Evolutionary conservation across 2,888 invertebrate species (phyloP).

Genomic region (Scelioninae gen. 2): DNA sequence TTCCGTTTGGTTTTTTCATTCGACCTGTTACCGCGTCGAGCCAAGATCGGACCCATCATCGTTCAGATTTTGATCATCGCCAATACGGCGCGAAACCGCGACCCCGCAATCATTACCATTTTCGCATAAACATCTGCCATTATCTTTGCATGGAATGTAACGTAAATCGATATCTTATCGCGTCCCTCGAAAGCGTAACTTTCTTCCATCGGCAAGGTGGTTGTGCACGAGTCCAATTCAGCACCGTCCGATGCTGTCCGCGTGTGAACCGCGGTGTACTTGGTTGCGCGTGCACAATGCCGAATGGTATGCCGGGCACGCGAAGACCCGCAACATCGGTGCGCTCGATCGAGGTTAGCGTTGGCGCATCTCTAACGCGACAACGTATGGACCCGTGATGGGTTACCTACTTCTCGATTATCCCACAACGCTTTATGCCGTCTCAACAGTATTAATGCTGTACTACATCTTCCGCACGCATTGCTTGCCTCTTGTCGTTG

Average conservation of each 20-base stretch:
- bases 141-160: conserved; percentile 24
- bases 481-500: conserved; percentile 61
- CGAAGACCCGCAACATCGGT: conserved; percentile 55
- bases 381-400: conserved; percentile 63
- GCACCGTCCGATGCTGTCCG: conserved; percentile 26
- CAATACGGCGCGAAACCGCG: too few species aligned
- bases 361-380: conserved; percentile 70
- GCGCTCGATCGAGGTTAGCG: conserved; percentile 70
- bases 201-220: conserved; percentile 31
- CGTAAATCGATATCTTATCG: conserved; percentile 32
- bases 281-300: conserved; percentile 14
- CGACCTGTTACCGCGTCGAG: conserved; percentile 7
- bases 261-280: conserved; percentile 53
- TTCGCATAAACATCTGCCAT: conserved; percentile 7
- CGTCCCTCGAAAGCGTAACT: conserved; percentile 29
- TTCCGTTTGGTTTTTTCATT: conserved; percentile 9
- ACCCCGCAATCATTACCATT: conserved; percentile 24
- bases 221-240: conserved; percentile 17
- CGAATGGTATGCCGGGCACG: conserved; percentile 49
- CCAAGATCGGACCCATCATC: too few species aligned
- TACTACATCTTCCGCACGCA: conserved; percentile 68
- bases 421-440: conserved; percentile 65
- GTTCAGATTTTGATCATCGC: too few species aligned
- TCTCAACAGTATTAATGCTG: conserved; percentile 67
- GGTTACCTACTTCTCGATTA: conserved; percentile 72